phyloP scores from a whole-genome alignment of 1,140 invertebrate genomes.

The Odontomachus brunneus region DNA sequence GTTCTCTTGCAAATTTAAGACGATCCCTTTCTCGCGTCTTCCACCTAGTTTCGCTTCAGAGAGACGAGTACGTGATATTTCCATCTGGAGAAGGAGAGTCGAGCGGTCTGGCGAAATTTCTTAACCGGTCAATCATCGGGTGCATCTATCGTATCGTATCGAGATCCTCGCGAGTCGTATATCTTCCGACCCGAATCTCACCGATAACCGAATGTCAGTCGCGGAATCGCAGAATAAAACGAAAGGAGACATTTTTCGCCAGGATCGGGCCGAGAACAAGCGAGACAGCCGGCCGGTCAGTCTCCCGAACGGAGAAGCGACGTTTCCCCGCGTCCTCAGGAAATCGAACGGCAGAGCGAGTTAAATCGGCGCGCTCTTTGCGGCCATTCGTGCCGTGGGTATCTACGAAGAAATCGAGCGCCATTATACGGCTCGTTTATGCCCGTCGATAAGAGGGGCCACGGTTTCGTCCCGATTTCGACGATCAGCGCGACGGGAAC shows the following conservation, averaged over 20 bases:
- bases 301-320: no score
- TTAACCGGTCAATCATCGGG: not conserved
- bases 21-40: no score
- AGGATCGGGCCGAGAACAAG: no score
- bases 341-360: not conserved
- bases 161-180: not conserved
- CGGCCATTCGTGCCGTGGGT: constrained; percentile 10
- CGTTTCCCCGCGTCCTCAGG: not conserved
- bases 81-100: not conserved
- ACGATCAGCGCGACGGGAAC: constrained; percentile 46
- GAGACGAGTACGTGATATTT: not conserved
- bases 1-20: no score
- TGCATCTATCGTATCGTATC: not conserved
- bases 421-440: constrained; percentile 64
- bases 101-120: not conserved
- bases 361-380: not conserved
- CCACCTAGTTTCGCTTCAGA: no score
- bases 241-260: not conserved
- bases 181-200: not conserved
- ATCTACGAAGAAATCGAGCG: not conserved
- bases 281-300: no score
- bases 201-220: not conserved
- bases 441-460: constrained; percentile 47
- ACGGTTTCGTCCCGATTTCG: constrained; percentile 42
- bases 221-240: not conserved